These are phyloP conservation scores for Spisula solida DNA, from an alignment of 2,888 invertebrate species.

Conservation along the genomic window DNA sequence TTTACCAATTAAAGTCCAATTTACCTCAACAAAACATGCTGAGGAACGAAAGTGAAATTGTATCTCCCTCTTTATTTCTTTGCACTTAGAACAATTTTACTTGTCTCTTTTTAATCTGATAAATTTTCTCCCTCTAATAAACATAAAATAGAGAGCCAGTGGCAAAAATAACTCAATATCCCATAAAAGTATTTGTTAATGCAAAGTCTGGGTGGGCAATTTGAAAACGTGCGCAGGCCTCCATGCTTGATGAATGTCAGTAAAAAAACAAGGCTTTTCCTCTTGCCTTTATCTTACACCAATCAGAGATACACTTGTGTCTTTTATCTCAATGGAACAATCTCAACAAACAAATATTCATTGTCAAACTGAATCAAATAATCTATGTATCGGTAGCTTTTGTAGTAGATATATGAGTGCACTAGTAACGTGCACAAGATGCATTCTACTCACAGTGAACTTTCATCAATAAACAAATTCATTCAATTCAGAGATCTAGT, in stretches of 20 bases:
- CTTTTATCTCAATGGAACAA: constrained; percentile 12
- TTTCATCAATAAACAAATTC: neutral
- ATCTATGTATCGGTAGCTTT: neutral
- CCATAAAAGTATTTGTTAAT: constrained; percentile 15
- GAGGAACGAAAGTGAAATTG: no score
- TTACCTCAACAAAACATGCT: neutral
- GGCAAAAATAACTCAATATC: constrained; percentile 10
- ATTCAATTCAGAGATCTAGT: neutral
- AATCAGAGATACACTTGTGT: neutral
- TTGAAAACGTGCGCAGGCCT: neutral
- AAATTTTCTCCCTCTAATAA: neutral
- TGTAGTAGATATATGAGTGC: neutral
- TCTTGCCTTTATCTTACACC: neutral
- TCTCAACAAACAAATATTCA: constrained; percentile 18
- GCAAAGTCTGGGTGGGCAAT: constrained; percentile 11
- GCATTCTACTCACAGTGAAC: neutral
- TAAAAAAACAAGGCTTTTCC: neutral
- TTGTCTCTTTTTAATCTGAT: constrained; percentile 11
- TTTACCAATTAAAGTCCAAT: constrained; percentile 10
- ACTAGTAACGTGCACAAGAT: neutral
- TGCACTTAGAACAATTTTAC: no score
- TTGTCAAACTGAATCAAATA: constrained; percentile 22
- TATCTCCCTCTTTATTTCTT: no score
- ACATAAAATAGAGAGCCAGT: constrained; percentile 12
- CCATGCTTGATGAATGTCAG: neutral